These are phyloP conservation scores for Balaenoptera acutorostrata DNA, from an alignment of 2,113 vertebrate genomes.

Conservation along the genomic window DNA sequence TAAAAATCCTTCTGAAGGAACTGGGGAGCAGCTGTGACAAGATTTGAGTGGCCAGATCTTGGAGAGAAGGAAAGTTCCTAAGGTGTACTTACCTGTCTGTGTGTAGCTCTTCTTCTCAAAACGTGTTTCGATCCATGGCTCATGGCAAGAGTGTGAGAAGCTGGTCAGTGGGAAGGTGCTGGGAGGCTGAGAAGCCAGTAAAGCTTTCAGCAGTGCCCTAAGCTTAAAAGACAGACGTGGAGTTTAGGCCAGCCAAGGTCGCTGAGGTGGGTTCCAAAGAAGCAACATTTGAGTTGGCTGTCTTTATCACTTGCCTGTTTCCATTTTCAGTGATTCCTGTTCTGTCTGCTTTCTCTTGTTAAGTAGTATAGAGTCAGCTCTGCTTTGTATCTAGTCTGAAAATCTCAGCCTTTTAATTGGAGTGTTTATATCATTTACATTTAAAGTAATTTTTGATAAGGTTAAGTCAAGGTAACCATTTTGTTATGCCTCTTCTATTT, in stretches of 20 bases:
- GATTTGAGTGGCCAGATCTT: not conserved
- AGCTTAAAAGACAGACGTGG: not conserved
- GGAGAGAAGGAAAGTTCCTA: not conserved
- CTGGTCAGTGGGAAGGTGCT: not conserved
- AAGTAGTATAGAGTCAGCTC: not conserved
- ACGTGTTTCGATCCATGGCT: not conserved
- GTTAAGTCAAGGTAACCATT: not conserved
- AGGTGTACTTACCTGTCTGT: rapidly evolving
- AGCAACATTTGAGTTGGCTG: too few species aligned
- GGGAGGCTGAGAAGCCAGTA: not conserved
- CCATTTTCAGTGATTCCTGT: too few species aligned
- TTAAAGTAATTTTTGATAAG: not conserved
- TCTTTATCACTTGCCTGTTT: too few species aligned
- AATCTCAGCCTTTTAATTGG: not conserved
- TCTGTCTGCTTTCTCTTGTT: too few species aligned
- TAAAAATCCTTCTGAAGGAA: not conserved
- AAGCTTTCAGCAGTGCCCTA: not conserved
- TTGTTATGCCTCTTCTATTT: not conserved
- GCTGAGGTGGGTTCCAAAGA: not conserved
- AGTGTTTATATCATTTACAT: not conserved
- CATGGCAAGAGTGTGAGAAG: not conserved
- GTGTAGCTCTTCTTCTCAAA: not conserved
- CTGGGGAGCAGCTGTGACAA: not conserved
- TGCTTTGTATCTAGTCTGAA: not conserved
- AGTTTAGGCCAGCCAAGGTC: too few species aligned